Conservation (phyloP, 2,113 vertebrate species). For the Colaptes auratus region DNA sequence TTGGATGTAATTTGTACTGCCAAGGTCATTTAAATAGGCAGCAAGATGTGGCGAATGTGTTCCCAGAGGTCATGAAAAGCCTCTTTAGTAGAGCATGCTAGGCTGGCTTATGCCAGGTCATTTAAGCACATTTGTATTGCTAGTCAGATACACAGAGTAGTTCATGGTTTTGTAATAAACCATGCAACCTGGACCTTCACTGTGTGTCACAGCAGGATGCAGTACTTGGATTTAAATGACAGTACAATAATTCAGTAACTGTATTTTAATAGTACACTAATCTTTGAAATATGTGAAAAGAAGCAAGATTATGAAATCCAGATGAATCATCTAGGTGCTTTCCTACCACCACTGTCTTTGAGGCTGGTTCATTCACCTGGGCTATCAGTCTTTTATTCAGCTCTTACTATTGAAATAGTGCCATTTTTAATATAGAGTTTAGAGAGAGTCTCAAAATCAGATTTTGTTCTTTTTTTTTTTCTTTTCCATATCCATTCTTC, state of each 20-base stretch:
- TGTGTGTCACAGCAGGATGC: background rate
- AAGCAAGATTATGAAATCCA: background rate
- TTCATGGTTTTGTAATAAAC: conserved; percentile 43
- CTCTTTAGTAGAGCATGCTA: conserved; percentile 49
- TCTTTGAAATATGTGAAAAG: conserved; percentile 4
- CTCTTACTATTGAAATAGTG: background rate
- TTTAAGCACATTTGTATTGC: conserved; percentile 61
- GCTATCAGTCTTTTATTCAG: background rate
- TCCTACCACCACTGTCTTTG: background rate
- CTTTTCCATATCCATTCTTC: background rate
- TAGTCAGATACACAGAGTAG: conserved; percentile 22
- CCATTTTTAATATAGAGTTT: background rate
- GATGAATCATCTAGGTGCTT: background rate
- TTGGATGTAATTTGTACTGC: conserved; percentile 55
- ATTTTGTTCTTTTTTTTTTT: background rate
- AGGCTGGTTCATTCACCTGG: background rate
- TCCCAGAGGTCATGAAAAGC: conserved; percentile 71
- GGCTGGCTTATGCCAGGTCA: conserved; percentile 53
- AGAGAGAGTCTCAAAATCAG: background rate
- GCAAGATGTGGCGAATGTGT: conserved; percentile 24
- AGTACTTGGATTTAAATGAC: background rate
- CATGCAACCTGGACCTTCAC: background rate
- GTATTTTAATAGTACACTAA: background rate
- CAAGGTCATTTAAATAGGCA: conserved; percentile 69
- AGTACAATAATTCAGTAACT: background rate